A percentile compares a stretch with the other conserved stretches of the same genome.
Evolutionary conservation across 2,888 invertebrate genomes (phyloP).

Genomic region (Magallana nippona): DNA sequence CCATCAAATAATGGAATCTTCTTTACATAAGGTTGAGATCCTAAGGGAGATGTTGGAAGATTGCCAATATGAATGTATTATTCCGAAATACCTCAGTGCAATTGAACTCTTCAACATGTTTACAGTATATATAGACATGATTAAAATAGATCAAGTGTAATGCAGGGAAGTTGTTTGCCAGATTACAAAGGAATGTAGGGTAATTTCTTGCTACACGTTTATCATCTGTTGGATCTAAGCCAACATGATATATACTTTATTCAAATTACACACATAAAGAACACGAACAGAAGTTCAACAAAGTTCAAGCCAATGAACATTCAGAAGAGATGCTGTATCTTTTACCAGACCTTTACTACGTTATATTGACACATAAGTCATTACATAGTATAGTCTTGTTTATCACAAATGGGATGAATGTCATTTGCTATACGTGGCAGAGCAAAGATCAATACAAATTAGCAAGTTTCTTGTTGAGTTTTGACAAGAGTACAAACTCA

Average conservation of each 20-base stretch:
- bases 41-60: not conserved
- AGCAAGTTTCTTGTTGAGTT: not conserved
- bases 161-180: conserved; percentile 9
- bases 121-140: conserved; percentile 16
- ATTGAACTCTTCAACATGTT: conserved; percentile 35
- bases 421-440: no score
- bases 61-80: conserved; percentile 22
- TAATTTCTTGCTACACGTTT: conserved; percentile 30
- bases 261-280: no score
- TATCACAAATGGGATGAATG: no score
- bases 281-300: no score
- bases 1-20: conserved; percentile 12
- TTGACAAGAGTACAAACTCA: not conserved
- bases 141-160: conserved; percentile 33
- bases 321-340: no score
- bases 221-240: not conserved
- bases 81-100: conserved; percentile 35
- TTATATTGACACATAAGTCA: no score
- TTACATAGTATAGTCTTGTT: no score
- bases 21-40: not conserved
- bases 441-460: not conserved
- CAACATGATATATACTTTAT: not conserved
- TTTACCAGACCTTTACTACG: no score
- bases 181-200: conserved; percentile 8
- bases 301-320: no score